These are phyloP conservation scores for Aurelia sp. DNA, from an alignment of 30 jellyfish, hydroid and myxozoan species.

Conservation along the genomic window DNA sequence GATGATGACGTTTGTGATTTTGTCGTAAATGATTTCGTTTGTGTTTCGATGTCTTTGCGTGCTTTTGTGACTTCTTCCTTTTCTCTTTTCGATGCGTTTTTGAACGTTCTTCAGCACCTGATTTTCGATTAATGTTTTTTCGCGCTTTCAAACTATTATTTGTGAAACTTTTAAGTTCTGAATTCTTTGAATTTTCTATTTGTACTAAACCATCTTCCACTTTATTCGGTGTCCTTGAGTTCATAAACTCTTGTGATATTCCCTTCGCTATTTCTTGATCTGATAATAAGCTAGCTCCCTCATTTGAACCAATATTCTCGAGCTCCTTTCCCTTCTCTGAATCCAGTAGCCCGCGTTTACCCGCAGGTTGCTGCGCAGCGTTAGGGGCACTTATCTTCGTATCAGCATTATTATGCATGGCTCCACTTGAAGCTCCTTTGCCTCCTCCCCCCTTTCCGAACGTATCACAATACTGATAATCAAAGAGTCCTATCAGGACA, in stretches of 20 bases:
- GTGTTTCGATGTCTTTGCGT: not conserved
- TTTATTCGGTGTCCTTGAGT: too few species aligned
- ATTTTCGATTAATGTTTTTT: not conserved
- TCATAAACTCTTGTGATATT: too few species aligned
- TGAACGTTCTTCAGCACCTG: not conserved
- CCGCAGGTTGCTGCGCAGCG: slow-evolving; percentile 53
- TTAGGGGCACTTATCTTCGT: slow-evolving; percentile 47
- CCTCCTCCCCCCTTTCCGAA: slow-evolving; percentile 93
- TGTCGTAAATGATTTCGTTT: not conserved
- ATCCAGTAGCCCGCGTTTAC: slow-evolving; percentile 6
- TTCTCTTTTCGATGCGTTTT: not conserved
- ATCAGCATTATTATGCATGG: slow-evolving; percentile 37
- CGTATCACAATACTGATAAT: slow-evolving; percentile 84
- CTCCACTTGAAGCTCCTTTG: slow-evolving; percentile 85
- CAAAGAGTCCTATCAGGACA: slow-evolving; percentile 80
- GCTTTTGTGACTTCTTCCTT: not conserved
- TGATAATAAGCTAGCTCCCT: too few species aligned
- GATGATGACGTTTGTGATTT: slow-evolving; percentile 6
- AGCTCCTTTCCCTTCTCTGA: not conserved
- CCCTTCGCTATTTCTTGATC: too few species aligned
- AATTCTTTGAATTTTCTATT: too few species aligned
- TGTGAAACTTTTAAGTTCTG: too few species aligned
- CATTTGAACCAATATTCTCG: too few species aligned
- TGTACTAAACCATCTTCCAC: too few species aligned
- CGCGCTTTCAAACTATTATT: not conserved